Percentiles rank a stretch among this genome's conserved stretches.
phyloP scores from a whole-genome alignment of 2,888 invertebrate genomes.

The Dastarcus helophoroides region DNA sequence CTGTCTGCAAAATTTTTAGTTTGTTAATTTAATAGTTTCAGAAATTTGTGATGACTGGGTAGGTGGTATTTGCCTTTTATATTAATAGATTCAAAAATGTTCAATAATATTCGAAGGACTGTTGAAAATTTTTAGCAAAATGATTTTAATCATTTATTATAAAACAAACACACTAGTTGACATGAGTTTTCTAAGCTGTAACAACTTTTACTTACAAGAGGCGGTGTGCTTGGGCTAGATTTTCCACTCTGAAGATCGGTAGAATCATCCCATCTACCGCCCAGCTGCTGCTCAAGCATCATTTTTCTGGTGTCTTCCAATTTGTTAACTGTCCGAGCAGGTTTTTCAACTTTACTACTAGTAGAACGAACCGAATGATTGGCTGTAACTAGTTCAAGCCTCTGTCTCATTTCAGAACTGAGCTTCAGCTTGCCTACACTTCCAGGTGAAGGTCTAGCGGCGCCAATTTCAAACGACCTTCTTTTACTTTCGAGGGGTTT shows the following conservation, averaged over 20 bases:
- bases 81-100: no score
- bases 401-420: conserved; percentile 83
- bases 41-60: no score
- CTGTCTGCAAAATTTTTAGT: no score
- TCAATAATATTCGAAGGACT: no score
- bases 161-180: no score
- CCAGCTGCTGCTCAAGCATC: conserved; percentile 75
- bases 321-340: conserved; percentile 62
- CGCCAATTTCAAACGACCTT: conserved; percentile 69
- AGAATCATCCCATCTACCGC: conserved; percentile 52
- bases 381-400: conserved; percentile 79
- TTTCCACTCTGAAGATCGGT: conserved; percentile 33
- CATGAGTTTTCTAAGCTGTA: no score
- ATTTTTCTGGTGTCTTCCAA: conserved; percentile 76
- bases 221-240: conserved; percentile 29
- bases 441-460: conserved; percentile 70
- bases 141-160: no score
- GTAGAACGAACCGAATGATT: conserved; percentile 76
- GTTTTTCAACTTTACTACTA: conserved; percentile 57
- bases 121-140: no score
- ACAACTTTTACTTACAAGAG: conserved; percentile 18
- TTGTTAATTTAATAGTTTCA: no score
- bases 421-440: conserved; percentile 84
- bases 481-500: conserved; percentile 22
- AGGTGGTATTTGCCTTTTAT: no score